A percentile compares a stretch with the other conserved stretches of the same genome.
phyloP scores from a whole-genome alignment of 2,797 vertebrate species.

The Myotis daubentonii region DNA sequence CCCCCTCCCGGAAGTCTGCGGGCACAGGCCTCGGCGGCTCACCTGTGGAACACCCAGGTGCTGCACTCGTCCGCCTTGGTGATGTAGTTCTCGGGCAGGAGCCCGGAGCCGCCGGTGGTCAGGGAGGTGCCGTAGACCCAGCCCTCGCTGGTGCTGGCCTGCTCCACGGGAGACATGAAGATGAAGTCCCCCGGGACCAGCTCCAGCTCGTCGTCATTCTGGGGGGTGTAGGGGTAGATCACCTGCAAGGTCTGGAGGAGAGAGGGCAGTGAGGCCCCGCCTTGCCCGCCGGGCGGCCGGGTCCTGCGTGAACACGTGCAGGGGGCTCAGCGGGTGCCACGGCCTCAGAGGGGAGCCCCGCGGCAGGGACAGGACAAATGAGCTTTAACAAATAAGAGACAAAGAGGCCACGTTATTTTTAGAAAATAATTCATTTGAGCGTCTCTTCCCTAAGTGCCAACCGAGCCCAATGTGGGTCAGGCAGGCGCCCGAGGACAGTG shows the following conservation, averaged over 20 bases:
- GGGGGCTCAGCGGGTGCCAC: background rate
- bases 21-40: slow-evolving; percentile 61
- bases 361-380: slow-evolving; percentile 2
- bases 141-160: slow-evolving; percentile 95
- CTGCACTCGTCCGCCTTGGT: slow-evolving; percentile 95
- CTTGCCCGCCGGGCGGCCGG: no score
- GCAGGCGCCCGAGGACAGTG: slow-evolving; percentile 59
- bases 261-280: background rate
- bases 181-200: slow-evolving; percentile 95
- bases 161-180: slow-evolving; percentile 96
- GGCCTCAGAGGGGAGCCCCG: background rate
- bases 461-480: slow-evolving; percentile 71
- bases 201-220: slow-evolving; percentile 98
- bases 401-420: slow-evolving; percentile 78
- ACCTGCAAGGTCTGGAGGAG: slow-evolving; percentile 93
- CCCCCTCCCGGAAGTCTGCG: background rate
- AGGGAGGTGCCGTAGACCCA: slow-evolving; percentile 97
- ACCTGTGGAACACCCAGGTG: slow-evolving; percentile 98
- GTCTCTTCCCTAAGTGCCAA: slow-evolving; percentile 48
- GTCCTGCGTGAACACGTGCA: no score
- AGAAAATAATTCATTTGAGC: slow-evolving; percentile 69
- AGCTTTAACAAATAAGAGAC: slow-evolving; percentile 68
- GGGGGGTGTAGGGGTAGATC: slow-evolving; percentile 96
- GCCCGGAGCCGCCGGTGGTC: slow-evolving; percentile 93
- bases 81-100: slow-evolving; percentile 98